A percentile compares a stretch with the other conserved stretches of the same genome.
These are phyloP conservation scores for Ariolimax columbianus DNA, from an alignment of 2,888 invertebrate species.

Conservation along the genomic window DNA sequence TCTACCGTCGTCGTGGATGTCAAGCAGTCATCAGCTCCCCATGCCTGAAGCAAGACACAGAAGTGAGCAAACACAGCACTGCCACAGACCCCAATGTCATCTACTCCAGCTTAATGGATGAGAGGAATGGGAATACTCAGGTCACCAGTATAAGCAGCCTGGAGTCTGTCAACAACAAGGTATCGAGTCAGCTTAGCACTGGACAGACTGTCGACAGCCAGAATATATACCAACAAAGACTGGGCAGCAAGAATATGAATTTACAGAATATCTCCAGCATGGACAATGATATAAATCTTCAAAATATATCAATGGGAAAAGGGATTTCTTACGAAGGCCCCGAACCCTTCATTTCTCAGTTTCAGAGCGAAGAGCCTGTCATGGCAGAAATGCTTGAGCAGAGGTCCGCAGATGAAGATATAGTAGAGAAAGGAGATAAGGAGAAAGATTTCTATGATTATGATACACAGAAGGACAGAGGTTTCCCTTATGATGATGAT, in stretches of 20 bases:
- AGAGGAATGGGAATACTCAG: constrained; percentile 42
- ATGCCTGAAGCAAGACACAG: background rate
- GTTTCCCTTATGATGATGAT: background rate
- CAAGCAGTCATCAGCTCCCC: constrained; percentile 55
- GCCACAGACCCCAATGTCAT: background rate
- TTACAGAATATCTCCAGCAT: constrained; percentile 11
- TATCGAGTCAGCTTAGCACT: background rate
- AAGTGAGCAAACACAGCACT: background rate
- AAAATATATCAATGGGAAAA: constrained; percentile 27
- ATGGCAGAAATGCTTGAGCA: constrained; percentile 8
- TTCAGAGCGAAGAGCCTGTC: background rate
- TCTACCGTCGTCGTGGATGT: constrained; percentile 76
- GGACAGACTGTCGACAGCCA: constrained; percentile 30
- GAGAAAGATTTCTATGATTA: constrained; percentile 49
- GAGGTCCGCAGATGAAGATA: constrained; percentile 16
- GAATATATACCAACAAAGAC: constrained; percentile 1
- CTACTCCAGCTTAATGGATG: constrained; percentile 14
- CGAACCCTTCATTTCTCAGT: constrained; percentile 18
- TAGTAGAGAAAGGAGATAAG: constrained; percentile 46
- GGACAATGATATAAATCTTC: background rate
- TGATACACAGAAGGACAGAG: constrained; percentile 25
- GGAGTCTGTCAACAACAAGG: background rate
- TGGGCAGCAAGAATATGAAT: background rate
- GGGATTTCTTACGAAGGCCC: background rate
- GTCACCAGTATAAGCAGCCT: background rate